phyloP scores from a whole-genome alignment of 2,797 vertebrate genomes.

The Sarcoramphus papa region DNA sequence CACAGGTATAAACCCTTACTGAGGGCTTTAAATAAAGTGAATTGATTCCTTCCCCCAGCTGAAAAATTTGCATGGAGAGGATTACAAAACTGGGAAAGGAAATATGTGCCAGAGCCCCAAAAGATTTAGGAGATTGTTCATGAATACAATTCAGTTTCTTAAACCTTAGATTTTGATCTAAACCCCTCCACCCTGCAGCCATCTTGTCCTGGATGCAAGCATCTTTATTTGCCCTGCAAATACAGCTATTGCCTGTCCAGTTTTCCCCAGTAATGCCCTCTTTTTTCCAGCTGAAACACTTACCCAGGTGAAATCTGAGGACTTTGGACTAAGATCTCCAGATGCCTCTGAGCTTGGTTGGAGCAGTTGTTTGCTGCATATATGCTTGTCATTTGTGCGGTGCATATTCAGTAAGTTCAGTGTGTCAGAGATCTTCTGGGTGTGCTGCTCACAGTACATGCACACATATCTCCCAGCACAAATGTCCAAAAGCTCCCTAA shows the following conservation, averaged over 20 bases:
- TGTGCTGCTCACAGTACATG: neutral
- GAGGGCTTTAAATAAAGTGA: neutral
- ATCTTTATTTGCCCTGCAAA: neutral
- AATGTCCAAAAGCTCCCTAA: neutral
- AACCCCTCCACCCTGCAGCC: neutral
- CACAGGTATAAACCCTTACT: neutral
- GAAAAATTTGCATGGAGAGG: neutral
- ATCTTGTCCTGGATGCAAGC: neutral
- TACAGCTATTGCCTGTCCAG: neutral
- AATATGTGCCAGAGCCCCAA: neutral
- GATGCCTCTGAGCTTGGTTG: neutral
- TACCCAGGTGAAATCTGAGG: neutral
- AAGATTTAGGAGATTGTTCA: neutral
- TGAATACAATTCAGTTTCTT: neutral
- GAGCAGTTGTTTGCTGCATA: neutral
- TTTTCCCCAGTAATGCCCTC: neutral
- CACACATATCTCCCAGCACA: neutral
- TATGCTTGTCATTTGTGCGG: neutral
- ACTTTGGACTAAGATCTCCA: neutral
- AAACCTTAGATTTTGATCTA: neutral
- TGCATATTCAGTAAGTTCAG: neutral
- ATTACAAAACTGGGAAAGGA: neutral
- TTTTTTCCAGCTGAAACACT: neutral
- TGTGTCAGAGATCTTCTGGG: neutral
- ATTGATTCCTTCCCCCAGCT: neutral